phyloP scores from a whole-genome alignment of 2,797 vertebrate genomes.

The Scolopax bukidnonensis region DNA sequence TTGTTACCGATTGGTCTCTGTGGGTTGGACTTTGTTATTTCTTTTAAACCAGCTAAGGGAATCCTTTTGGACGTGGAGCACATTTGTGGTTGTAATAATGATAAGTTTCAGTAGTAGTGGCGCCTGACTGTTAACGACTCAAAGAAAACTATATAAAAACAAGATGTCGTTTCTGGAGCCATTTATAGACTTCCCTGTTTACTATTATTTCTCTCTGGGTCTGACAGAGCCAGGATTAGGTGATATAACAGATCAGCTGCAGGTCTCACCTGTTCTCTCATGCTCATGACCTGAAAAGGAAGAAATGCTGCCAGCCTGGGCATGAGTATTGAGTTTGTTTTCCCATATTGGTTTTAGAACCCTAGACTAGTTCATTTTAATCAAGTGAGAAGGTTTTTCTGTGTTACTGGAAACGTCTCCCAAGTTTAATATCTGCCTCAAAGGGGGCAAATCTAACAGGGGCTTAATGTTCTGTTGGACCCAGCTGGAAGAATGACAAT shows the following conservation, averaged over 20 bases:
- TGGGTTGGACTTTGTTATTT: conserved; percentile 34
- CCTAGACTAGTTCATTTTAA: neutral
- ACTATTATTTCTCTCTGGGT: conserved; percentile 42
- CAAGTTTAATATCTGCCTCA: neutral
- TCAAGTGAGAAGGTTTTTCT: neutral
- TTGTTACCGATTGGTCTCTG: conserved; percentile 7
- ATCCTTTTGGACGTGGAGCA: conserved; percentile 72
- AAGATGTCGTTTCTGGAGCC: conserved; percentile 75
- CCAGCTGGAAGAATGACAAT: neutral
- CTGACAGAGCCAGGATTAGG: neutral
- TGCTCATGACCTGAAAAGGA: neutral
- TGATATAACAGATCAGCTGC: conserved; percentile 11
- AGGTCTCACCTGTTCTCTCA: conserved; percentile 34
- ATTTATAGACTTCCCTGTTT: conserved; percentile 67
- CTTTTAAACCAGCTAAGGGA: conserved; percentile 57
- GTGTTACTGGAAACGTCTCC: neutral
- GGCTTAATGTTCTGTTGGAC: neutral
- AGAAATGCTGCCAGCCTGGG: neutral
- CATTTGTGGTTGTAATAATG: conserved; percentile 85
- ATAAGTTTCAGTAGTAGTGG: conserved; percentile 82
- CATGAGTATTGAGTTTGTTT: neutral
- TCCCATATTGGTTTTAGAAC: neutral
- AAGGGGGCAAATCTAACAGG: neutral
- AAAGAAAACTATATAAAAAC: conserved; percentile 74
- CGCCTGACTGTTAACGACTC: conserved; percentile 80